Evolutionary conservation across 2,113 vertebrate genomes (phyloP).

Genomic region (Electrona antarctica): DNA sequence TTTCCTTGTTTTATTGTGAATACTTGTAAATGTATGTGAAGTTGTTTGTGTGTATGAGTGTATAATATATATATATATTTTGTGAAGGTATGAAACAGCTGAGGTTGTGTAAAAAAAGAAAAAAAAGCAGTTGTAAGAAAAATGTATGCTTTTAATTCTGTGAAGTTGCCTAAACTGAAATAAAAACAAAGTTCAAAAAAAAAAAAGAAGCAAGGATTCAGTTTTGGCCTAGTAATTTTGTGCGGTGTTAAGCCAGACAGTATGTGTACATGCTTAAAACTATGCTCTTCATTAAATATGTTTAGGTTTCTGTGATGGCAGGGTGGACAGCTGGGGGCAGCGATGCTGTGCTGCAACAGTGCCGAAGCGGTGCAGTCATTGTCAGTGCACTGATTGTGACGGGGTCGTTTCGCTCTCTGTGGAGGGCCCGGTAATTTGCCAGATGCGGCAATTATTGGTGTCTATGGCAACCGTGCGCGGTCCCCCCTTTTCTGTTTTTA

Average conservation of each 20-base stretch:
- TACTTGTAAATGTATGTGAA: no score
- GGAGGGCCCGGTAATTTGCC: slow-evolving; percentile 77
- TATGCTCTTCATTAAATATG: slow-evolving; percentile 26
- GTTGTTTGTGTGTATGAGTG: no score
- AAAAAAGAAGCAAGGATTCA: no score
- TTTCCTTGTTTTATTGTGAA: no score
- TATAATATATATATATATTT: no score
- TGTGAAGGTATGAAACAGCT: no score
- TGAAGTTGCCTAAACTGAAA: no score
- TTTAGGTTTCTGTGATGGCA: slow-evolving; percentile 6
- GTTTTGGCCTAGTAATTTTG: slow-evolving; percentile 6
- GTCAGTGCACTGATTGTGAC: slow-evolving; percentile 59
- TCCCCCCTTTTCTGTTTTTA: slow-evolving; percentile 70
- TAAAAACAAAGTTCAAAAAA: no score
- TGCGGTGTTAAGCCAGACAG: background rate
- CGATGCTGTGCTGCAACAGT: slow-evolving; percentile 3
- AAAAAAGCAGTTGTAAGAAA: no score
- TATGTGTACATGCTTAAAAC: background rate
- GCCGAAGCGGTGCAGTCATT: slow-evolving; percentile 30
- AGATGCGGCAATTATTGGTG: slow-evolving; percentile 81
- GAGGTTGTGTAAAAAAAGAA: no score
- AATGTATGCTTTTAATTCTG: no score
- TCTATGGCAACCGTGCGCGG: slow-evolving; percentile 78
- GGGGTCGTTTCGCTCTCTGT: slow-evolving; percentile 63
- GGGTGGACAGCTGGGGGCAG: slow-evolving; percentile 21